A percentile compares a stretch with the other conserved stretches of the same genome.
Evolutionary conservation across 2,113 vertebrate genomes (phyloP).

Genomic region (Hucho hucho): DNA sequence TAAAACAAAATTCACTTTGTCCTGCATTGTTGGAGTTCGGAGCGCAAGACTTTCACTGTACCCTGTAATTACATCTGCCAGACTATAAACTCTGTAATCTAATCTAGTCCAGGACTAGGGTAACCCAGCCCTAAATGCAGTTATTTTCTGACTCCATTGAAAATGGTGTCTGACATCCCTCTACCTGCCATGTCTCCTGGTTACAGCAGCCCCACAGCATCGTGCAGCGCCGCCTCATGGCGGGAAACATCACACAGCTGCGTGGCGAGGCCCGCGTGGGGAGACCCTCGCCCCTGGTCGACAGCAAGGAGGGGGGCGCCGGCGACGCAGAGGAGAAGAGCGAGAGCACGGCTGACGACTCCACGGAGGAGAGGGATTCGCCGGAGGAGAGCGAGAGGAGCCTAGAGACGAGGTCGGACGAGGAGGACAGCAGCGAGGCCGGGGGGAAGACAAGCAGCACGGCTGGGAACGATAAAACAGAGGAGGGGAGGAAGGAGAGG

Average conservation of each 20-base stretch:
- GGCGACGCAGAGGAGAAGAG: constrained; percentile 68
- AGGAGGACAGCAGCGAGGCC: constrained; percentile 59
- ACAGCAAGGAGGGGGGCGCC: constrained; percentile 61
- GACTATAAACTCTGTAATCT: too few species aligned
- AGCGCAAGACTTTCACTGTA: too few species aligned
- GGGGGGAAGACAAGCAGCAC: constrained; percentile 43
- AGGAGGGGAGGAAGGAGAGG: constrained; percentile 14
- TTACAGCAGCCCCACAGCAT: constrained; percentile 88
- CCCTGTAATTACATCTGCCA: too few species aligned
- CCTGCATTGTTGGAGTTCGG: too few species aligned
- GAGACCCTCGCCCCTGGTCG: constrained; percentile 77
- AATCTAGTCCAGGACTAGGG: too few species aligned
- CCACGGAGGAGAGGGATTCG: constrained; percentile 75
- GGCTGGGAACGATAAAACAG: constrained; percentile 7
- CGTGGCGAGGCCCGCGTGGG: constrained; percentile 66
- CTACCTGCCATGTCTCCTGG: not conserved
- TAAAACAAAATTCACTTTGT: too few species aligned
- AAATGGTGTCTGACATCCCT: constrained; percentile 7
- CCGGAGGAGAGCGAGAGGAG: constrained; percentile 78
- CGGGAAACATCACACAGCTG: constrained; percentile 81
- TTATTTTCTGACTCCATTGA: not conserved
- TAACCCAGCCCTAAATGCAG: too few species aligned
- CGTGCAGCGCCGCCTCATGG: constrained; percentile 87
- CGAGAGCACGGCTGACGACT: constrained; percentile 75
- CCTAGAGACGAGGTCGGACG: constrained; percentile 73